phyloP scores from a whole-genome alignment of 2,888 invertebrate genomes.

The Caenorhabditis afra region DNA sequence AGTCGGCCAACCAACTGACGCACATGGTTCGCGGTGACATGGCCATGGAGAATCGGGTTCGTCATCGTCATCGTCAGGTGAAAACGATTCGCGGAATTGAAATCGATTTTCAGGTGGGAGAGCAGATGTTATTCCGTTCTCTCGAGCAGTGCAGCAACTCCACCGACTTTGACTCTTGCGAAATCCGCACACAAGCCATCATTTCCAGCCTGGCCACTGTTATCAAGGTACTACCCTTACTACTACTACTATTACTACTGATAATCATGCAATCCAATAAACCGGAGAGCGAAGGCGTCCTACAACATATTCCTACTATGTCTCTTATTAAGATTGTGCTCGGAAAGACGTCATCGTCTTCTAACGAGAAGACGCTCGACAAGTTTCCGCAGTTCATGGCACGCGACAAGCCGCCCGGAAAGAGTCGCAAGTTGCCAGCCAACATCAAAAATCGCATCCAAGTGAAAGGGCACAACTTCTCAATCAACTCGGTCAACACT shows the following conservation, averaged over 20 bases:
- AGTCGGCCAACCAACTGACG: constrained; percentile 61
- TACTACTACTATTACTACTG: no score
- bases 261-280: constrained; percentile 80
- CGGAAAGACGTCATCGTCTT: constrained; percentile 72
- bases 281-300: constrained; percentile 11
- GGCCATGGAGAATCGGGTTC: constrained; percentile 58
- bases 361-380: constrained; percentile 84
- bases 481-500: constrained; percentile 90
- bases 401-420: constrained; percentile 86
- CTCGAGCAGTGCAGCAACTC: constrained; percentile 69
- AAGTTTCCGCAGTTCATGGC: constrained; percentile 90
- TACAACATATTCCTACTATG: constrained; percentile 82
- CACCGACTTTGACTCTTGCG: constrained; percentile 85
- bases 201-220: constrained; percentile 89
- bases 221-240: constrained; percentile 84
- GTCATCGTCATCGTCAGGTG: constrained; percentile 15
- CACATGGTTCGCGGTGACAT: constrained; percentile 63
- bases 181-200: constrained; percentile 85
- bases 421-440: constrained; percentile 65
- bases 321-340: constrained; percentile 69
- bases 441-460: constrained; percentile 64
- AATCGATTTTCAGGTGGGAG: constrained; percentile 69
- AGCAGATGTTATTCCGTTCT: constrained; percentile 74
- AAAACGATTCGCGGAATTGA: constrained; percentile 14
- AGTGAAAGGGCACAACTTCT: constrained; percentile 90